Evolutionary conservation across 2,113 vertebrate genomes (phyloP).

Genomic region (Casuarius casuarius): DNA sequence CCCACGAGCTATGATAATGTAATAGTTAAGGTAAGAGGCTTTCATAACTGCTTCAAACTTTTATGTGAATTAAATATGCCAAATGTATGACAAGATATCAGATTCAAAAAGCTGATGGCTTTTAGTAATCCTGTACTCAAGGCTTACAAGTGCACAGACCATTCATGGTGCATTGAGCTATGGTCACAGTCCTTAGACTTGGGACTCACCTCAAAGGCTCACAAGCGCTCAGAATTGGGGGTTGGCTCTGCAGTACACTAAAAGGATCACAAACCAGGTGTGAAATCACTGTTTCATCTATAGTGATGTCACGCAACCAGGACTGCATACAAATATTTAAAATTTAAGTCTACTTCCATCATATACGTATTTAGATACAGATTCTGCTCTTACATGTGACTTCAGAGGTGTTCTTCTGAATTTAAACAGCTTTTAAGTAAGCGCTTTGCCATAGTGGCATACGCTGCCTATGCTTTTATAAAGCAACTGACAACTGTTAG

Average conservation of each 20-base stretch:
- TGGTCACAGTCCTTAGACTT: neutral
- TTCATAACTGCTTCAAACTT: neutral
- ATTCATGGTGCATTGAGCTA: neutral
- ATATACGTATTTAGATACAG: neutral
- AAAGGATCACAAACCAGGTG: neutral
- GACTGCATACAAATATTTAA: neutral
- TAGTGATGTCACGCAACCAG: accelerated
- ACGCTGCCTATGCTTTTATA: neutral
- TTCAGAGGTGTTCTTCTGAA: neutral
- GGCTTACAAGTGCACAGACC: neutral
- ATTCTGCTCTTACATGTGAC: neutral
- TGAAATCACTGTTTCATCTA: neutral
- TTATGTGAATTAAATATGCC: neutral
- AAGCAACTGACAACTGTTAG: neutral
- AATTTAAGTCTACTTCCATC: neutral
- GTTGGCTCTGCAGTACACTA: neutral
- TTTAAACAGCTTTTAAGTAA: neutral
- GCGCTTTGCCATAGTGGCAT: neutral
- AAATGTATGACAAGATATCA: neutral
- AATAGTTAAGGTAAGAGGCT: slow-evolving; percentile 86
- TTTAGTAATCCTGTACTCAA: neutral
- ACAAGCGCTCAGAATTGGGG: neutral
- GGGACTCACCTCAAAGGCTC: neutral
- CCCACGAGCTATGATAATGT: slow-evolving; percentile 95
- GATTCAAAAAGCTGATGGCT: neutral